phyloP scores from a whole-genome alignment of 2,797 vertebrate genomes.

The Falco novaeseelandiae region DNA sequence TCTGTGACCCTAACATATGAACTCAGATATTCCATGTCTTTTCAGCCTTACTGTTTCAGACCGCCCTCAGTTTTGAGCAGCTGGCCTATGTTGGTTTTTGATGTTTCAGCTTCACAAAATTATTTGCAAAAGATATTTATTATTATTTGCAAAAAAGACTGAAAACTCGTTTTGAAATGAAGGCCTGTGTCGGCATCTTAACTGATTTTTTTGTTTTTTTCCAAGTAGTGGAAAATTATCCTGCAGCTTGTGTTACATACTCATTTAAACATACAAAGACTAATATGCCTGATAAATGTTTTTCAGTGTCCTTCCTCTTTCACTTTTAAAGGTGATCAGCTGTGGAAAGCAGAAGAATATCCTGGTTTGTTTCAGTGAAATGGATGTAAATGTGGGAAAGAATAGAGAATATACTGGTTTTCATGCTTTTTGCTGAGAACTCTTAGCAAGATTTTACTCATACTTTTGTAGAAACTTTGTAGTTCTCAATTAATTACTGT shows the following conservation, averaged over 20 bases:
- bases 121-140: background rate
- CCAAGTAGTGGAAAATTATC: background rate
- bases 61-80: background rate
- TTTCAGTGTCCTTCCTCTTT: background rate
- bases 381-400: background rate
- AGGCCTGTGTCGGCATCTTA: background rate
- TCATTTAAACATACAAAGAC: background rate
- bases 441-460: background rate
- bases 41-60: background rate
- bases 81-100: background rate
- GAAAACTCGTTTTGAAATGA: background rate
- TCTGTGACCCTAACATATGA: background rate
- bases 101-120: background rate
- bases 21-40: background rate
- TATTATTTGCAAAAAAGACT: background rate
- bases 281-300: background rate
- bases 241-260: background rate
- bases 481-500: background rate
- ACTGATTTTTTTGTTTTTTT: background rate
- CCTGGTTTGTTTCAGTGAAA: slow-evolving; percentile 4
- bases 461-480: background rate
- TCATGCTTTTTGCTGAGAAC: background rate
- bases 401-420: background rate
- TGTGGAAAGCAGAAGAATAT: background rate
- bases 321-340: background rate